phyloP scores from a whole-genome alignment of 92 coral and sea anemone genomes.

The Epizoanthus ramosus region DNA sequence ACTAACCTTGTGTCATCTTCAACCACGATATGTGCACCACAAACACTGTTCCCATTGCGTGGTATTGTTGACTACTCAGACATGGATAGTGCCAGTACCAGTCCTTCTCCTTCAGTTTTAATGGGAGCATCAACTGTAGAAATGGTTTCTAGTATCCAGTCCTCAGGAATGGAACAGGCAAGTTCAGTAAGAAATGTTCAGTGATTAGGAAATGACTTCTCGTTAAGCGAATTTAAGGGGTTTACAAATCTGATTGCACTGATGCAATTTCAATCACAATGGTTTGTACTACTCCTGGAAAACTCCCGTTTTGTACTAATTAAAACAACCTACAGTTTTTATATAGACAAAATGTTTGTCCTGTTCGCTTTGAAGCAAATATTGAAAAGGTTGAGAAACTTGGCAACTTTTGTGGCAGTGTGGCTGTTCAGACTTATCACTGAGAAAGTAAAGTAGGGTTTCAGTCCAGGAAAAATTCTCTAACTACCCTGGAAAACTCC shows the following conservation, averaged over 20 bases:
- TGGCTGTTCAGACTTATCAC: no score
- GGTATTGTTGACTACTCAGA: conserved; percentile 87
- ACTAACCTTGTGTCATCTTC: conserved; percentile 28
- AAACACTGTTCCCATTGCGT: conserved; percentile 50
- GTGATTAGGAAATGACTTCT: not conserved
- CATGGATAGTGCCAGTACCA: conserved; percentile 58
- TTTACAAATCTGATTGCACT: not conserved
- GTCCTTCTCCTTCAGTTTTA: conserved; percentile 42
- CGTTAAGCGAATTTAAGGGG: not conserved
- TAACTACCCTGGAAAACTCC: no score
- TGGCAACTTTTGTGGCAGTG: no score
- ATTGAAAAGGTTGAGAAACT: no score
- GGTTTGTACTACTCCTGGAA: no score
- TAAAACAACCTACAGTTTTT: no score
- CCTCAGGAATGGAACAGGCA: conserved; percentile 31
- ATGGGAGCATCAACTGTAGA: conserved; percentile 4
- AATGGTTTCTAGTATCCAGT: conserved; percentile 33
- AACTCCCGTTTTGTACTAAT: no score
- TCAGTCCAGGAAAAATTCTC: no score
- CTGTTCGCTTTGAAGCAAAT: no score
- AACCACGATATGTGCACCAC: conserved; percentile 36
- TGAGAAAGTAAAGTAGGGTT: no score
- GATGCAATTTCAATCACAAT: not conserved
- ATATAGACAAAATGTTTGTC: no score
- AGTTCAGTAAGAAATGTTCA: not conserved